Conservation (phyloP, 2,888 invertebrate species). For the Hypena proboscidalis region DNA sequence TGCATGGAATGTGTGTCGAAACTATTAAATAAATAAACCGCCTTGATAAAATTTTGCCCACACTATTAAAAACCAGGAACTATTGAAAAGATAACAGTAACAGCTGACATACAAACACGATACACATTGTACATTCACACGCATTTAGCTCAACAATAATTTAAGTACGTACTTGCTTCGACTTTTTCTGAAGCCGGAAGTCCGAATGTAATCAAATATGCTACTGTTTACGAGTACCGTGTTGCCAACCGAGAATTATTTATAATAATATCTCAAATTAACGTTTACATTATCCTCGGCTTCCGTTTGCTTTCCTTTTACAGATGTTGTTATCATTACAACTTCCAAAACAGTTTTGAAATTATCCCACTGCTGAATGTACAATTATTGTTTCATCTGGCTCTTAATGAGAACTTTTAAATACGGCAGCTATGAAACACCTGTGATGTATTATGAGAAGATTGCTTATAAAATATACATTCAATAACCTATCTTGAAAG, state of each 20-base stretch:
- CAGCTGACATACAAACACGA: not conserved
- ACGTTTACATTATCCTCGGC: constrained; percentile 42
- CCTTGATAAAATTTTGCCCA: no score
- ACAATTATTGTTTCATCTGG: constrained; percentile 46
- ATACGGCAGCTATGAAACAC: constrained; percentile 10
- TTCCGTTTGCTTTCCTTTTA: constrained; percentile 52
- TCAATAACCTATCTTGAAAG: constrained; percentile 16
- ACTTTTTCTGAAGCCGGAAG: not conserved
- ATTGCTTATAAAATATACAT: constrained; percentile 32
- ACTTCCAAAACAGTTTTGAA: constrained; percentile 60
- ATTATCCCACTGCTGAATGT: constrained; percentile 57
- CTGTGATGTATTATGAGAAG: constrained; percentile 23
- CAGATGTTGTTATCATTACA: constrained; percentile 64
- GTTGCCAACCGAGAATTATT: no score
- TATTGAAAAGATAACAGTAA: not conserved
- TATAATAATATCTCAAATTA: constrained; percentile 24
- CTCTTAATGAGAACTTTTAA: constrained; percentile 30
- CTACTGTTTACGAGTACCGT: constrained; percentile 3
- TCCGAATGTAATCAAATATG: constrained; percentile 1
- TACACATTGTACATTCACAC: not conserved
- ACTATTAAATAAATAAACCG: no score
- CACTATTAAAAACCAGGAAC: no score
- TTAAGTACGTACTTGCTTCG: not conserved
- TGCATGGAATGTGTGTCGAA: no score
- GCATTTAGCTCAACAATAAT: not conserved